Percentiles rank a stretch among this genome's conserved stretches.
phyloP scores from a whole-genome alignment of 2,888 invertebrate species.

The Plagodis dolabraria region DNA sequence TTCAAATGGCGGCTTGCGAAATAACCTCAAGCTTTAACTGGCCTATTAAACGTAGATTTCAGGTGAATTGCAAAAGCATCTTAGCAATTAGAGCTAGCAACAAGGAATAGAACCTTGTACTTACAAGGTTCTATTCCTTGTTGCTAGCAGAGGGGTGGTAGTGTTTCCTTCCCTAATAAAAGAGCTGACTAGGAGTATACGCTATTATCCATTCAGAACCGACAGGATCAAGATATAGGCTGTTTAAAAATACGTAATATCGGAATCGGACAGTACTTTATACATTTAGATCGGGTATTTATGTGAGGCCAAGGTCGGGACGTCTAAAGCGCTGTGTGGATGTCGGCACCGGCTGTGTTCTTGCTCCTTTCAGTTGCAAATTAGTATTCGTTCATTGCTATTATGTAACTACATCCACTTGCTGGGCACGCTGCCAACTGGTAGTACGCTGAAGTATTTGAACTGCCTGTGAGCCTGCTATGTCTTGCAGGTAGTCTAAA shows the following conservation, averaged over 20 bases:
- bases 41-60: slow-evolving; percentile 60
- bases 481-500: no score
- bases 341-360: neutral
- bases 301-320: slow-evolving; percentile 29
- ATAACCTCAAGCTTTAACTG: slow-evolving; percentile 44
- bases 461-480: no score
- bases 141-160: slow-evolving; percentile 58
- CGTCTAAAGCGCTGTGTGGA: slow-evolving; percentile 2
- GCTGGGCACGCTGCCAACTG: no score
- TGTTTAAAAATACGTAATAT: slow-evolving; percentile 67
- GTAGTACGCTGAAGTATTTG: no score
- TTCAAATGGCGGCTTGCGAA: slow-evolving; percentile 37
- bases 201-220: slow-evolving; percentile 71
- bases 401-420: no score
- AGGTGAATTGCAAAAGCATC: slow-evolving; percentile 64
- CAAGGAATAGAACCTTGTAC: no score
- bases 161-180: slow-evolving; percentile 63
- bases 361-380: no score
- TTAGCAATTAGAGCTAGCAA: slow-evolving; percentile 71
- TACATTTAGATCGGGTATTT: slow-evolving; percentile 40
- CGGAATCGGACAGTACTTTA: slow-evolving; percentile 47
- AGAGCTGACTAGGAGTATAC: slow-evolving; percentile 49
- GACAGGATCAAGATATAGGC: slow-evolving; percentile 70
- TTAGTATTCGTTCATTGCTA: no score
- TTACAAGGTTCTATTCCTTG: slow-evolving; percentile 65